phyloP scores from a whole-genome alignment of 2,797 vertebrate species.

The Vipera latastei region DNA sequence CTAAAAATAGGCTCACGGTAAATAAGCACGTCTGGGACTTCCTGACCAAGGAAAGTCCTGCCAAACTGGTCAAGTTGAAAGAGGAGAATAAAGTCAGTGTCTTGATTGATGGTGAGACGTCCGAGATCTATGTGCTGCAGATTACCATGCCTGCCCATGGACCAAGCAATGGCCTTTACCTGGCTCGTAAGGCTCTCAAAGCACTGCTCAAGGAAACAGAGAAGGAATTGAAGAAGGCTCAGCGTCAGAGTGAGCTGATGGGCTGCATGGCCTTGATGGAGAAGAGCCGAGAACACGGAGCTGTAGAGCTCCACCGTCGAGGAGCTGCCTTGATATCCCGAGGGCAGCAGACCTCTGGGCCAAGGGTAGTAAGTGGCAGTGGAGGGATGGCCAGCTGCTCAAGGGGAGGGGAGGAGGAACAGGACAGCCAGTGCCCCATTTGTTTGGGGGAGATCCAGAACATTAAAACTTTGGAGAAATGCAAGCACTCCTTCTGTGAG shows the following conservation, averaged over 20 bases:
- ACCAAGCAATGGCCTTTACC: slow-evolving; percentile 70
- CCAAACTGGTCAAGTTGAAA: slow-evolving; percentile 89
- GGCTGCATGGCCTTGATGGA: slow-evolving; percentile 81
- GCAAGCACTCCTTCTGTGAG: slow-evolving; percentile 88
- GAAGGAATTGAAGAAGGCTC: slow-evolving; percentile 85
- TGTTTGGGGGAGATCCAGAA: slow-evolving; percentile 92
- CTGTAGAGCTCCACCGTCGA: slow-evolving; percentile 75
- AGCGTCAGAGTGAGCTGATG: slow-evolving; percentile 81
- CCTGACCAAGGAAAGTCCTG: slow-evolving; percentile 85
- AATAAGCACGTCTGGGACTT: slow-evolving; percentile 96
- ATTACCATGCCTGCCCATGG: slow-evolving; percentile 71
- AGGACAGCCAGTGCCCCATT: slow-evolving; percentile 84
- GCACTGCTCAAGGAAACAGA: slow-evolving; percentile 91
- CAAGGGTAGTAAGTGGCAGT: slow-evolving; percentile 23
- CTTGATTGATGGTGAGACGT: slow-evolving; percentile 88
- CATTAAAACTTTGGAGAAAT: slow-evolving; percentile 87
- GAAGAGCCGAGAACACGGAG: slow-evolving; percentile 77
- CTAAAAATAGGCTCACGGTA: slow-evolving; percentile 92
- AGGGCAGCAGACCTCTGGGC: slow-evolving; percentile 66
- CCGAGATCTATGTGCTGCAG: slow-evolving; percentile 91
- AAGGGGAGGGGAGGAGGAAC: slow-evolving; percentile 72
- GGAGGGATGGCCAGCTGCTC: slow-evolving; percentile 32
- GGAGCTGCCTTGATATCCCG: slow-evolving; percentile 71
- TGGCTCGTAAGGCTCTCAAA: slow-evolving; percentile 89
- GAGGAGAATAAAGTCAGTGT: slow-evolving; percentile 88